Evolutionary conservation across 2,797 vertebrate species (phyloP), one percentile per base, ranked within the genome.

Genomic region (Erithacus rubecula): DNA sequence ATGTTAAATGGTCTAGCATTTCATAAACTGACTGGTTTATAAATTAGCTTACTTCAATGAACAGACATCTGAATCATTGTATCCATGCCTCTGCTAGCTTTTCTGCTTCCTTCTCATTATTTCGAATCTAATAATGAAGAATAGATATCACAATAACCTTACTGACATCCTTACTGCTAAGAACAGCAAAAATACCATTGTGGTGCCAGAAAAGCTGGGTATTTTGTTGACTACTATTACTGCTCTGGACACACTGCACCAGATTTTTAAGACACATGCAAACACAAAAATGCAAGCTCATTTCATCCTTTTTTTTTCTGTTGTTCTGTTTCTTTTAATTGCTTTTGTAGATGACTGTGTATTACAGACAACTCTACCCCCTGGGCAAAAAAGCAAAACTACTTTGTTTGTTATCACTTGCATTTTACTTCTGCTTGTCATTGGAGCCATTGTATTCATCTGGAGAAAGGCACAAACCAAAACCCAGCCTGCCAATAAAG

Each of bases 271-370:
- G 15, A 68, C 13, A 55, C 27, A 36, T 17, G 55, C 15, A 62
- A 8, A 27, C 17, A 60, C 0, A 58, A 14, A 44, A 26, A 70
- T 15, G 27, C 12, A 87, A 43, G 18, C 12, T 78, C 14, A 52
- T 90, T 79, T 80, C 11, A 43, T 52, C 2, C 8, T 22, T 47
- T 46, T 30, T 46, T 46, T 30, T n/a, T 16, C 32, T 27, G 12
- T 52, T 56, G 10, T 46, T 62, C 12, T 58, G 52, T 70, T 39
- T 39, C 9, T 39, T 87, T 69, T 26, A 69, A 74, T 69, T 90
- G 29, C 7, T 69, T 3, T 79, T 95, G 44, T 91, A 63, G 99
- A 98, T 11, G 98, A 99, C 83, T 99, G 99, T 90, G 56, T 98
- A 81, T 94, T 98, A 41, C 89, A 24, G 9, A 86, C 89, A n/a